Base-by-base conservation (phyloP, 2,888 invertebrate genomes). In the Tenthredo distinguenda region DNA sequence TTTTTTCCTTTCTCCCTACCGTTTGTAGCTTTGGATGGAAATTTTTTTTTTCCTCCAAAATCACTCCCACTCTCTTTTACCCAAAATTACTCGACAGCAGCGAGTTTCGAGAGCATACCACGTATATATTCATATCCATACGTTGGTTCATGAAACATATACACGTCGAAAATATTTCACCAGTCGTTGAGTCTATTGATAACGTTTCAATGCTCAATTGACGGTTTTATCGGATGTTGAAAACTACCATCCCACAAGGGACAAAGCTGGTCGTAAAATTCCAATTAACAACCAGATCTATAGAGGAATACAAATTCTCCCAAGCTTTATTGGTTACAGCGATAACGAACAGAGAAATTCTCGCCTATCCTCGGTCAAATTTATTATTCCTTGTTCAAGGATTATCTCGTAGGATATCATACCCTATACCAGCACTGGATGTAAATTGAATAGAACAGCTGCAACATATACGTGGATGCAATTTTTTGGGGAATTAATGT, bases 241-340 rank as follows among this genome's bases (percentile, higher is more conserved):
- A 89, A 88, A 90, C 88, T 88, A 86, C 86, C 86, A 84, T 83
- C 21, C n/a, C 83, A 85, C 86, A 86, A 86, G 40, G 87, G 86
- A 88, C 89, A 88, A 88, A 68, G 89, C 89, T 85, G 86, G 84
- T 89, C 87, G 88, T 91, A 88, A 91, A 91, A 89, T 89, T 90
- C 87, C 89, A 90, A 90, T 90, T 90, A 90, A 88, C 87, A 87
- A 85, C 85, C 62, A 40, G 21, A 81, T 50, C 81, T 9, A 65
- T n/a, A 37, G 62, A 21, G 40, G 37, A 81, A 81, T 18, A 21
- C 34, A 15, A 58, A 62, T 62, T 40, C 43, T 58, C 65, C 12
- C 10, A 4, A 37, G 31, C 21, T 47, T 47, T 40, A 81, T 81
- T 65, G 40, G 62, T 50, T 62, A 26, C 79, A 21, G 58, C 58